Base-by-base conservation (phyloP, 2,797 vertebrate genomes). In the Gobio occitaniae region DNA sequence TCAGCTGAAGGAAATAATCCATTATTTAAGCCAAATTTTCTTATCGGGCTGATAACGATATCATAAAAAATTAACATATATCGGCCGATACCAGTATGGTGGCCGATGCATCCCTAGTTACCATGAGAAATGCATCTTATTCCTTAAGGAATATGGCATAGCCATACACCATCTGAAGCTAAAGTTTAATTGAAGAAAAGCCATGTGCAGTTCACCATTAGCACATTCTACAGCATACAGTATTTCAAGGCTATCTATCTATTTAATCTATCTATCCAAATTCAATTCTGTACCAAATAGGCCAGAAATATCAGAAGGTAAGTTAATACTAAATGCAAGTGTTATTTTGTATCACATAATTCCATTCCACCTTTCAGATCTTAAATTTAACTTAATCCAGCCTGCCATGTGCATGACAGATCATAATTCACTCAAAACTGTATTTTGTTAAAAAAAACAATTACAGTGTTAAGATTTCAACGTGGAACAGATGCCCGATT, bases 401-500 rank as follows among this genome's bases (percentile, higher is more conserved):
- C 2, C 78, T 15, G 11, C 21, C 21, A 71, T 29, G 17, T 11
- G 65, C 12, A 80, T 8, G 11, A 21, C 29, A 70, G 15, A 47
- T 70, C 13, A 70, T 71, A 59, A 25, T 19, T 56, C 8, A 44
- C 36, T 44, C 36, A n/a, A 38, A 81, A 70, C 13, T 7, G 21
- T 36, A 38, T 81, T 38, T 17, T n/a, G 15, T 52, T 16, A 3
- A 47, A 82, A 82, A 44, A 82, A 15, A 74, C 17, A 48, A 61
- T 47, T 8, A 59, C n/a, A 21, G 44, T 2, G 3, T 11, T 61
- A 11, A n/a, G 17, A 69, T 61, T 38, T 66, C 32, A 48, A 29
- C 17, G 3, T 61, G 25, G 70, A 72, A 48, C 69, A 63, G 80
- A 82, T 74, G 80, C 48, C 17, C 15, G 38, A 36, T 32, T 66